Conservation (phyloP, 2,888 invertebrate species). For the Dexiosoma caninum region DNA sequence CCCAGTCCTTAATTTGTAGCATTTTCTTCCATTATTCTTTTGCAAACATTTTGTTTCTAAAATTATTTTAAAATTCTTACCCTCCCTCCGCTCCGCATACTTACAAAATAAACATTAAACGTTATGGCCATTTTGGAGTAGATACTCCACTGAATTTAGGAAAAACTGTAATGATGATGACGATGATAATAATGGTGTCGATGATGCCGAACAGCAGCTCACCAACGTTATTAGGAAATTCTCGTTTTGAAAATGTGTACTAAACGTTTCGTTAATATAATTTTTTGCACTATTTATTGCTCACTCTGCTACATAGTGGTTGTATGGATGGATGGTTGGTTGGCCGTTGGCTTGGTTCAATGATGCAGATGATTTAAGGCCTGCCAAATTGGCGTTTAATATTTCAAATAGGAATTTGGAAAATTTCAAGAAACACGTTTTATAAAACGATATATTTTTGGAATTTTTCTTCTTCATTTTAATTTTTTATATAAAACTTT, state of each 20-base stretch:
- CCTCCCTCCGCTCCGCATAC: not conserved
- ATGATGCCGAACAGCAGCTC: constrained; percentile 20
- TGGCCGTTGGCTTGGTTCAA: not conserved
- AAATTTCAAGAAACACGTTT: too few relatives aligned
- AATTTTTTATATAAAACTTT: too few relatives aligned
- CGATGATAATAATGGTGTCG: not conserved
- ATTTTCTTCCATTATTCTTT: not conserved
- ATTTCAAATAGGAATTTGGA: too few relatives aligned
- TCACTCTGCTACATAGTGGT: not conserved
- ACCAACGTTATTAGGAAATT: constrained; percentile 40
- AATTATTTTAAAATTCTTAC: not conserved
- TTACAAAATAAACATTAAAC: not conserved
- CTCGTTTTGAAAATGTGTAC: constrained; percentile 32
- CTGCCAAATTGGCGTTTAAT: not conserved
- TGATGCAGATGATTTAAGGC: not conserved
- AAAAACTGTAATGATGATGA: not conserved
- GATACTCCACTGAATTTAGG: not conserved
- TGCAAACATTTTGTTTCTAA: not conserved
- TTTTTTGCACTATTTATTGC: not conserved
- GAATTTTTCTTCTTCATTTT: too few relatives aligned
- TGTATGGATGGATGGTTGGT: not conserved
- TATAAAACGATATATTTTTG: too few relatives aligned
- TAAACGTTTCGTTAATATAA: not conserved
- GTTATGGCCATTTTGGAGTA: not conserved
- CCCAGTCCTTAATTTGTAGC: not conserved